Evolutionary conservation across 2,113 vertebrate species (phyloP), one percentile per base, ranked within the genome.

Genomic region (Riparia riparia): DNA sequence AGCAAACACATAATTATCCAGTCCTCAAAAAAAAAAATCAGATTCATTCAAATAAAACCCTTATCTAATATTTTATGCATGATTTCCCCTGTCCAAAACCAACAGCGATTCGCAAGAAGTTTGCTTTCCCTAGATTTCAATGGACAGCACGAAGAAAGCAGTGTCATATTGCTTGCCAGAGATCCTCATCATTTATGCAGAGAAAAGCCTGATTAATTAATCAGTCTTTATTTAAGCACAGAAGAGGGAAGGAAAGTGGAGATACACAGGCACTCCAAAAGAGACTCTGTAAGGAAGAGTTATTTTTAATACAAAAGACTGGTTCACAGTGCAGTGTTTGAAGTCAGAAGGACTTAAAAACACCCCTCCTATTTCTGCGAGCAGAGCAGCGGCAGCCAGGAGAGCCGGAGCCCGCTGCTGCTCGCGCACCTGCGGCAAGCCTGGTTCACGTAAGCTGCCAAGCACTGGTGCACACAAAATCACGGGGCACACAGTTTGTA

Each of bases 171-270:
- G 4, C 29, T 54, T 70, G 56, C 71, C 92, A 93, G 90, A 82
- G 74, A 77, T 24, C 20, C 39, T 86, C 32, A 34, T 70, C 28
- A 22, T 39, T 77, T 63, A 89, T 51, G 37, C 60, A 51, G 68
- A 63, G 74, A 79, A 86, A 95, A 96, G 19, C 32, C 64, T 56
- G 64, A 81, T 83, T 85, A 89, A 90, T 90, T 94, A 73, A 82
- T 82, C 63, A 44, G 21, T 14, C 42, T 73, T 91, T 77, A 73
- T 54, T 89, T 63, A 66, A 66, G 50, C 49, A 74, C 34, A 82
- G 61, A 86, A 65, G 50, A 82, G 26, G 66, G 64, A 77, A 54
- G 70, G 61, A 74, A 96, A 88, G 32, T 0, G 0, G 42, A 91
- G 82, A 88, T 80, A 71, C 54, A 81, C 51, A 81, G 51, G 14